Evolutionary conservation across 1,140 invertebrate genomes (phyloP).

Genomic region (Drosophila malerkotliana): DNA sequence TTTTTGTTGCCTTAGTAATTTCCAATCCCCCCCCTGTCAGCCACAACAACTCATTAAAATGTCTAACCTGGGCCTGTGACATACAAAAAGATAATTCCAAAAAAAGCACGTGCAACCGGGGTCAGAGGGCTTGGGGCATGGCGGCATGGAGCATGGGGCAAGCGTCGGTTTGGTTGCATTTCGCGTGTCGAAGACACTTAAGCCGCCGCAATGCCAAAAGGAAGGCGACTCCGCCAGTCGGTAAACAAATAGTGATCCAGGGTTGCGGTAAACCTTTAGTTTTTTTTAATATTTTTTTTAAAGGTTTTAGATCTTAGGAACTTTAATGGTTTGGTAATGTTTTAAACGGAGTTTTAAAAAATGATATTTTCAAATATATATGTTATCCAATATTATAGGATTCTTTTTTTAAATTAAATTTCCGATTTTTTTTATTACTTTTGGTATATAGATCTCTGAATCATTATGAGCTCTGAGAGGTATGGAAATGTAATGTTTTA

Average conservation of each 20-base stretch:
- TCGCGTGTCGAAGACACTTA: conserved; percentile 83
- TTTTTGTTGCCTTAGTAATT: conserved; percentile 49
- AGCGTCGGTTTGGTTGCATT: conserved; percentile 44
- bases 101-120: conserved; percentile 64
- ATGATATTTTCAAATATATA: too few species aligned
- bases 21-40: background rate
- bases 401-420: too few species aligned
- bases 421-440: too few species aligned
- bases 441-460: too few species aligned
- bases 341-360: too few species aligned
- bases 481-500: too few species aligned
- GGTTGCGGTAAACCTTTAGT: conserved; percentile 6
- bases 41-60: conserved; percentile 64
- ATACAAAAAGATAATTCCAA: conserved; percentile 48
- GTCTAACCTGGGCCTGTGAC: conserved; percentile 57
- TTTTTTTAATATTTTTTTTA: background rate
- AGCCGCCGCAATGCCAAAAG: conserved; percentile 70
- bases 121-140: conserved; percentile 17
- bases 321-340: background rate
- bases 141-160: conserved; percentile 2
- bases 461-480: too few species aligned
- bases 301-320: background rate
- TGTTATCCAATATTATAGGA: too few species aligned
- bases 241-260: conserved; percentile 45
- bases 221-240: conserved; percentile 39